Evolutionary conservation across 2,888 invertebrate species (phyloP), one percentile per base, ranked within the genome.

Genomic region (Suillia variegata): DNA sequence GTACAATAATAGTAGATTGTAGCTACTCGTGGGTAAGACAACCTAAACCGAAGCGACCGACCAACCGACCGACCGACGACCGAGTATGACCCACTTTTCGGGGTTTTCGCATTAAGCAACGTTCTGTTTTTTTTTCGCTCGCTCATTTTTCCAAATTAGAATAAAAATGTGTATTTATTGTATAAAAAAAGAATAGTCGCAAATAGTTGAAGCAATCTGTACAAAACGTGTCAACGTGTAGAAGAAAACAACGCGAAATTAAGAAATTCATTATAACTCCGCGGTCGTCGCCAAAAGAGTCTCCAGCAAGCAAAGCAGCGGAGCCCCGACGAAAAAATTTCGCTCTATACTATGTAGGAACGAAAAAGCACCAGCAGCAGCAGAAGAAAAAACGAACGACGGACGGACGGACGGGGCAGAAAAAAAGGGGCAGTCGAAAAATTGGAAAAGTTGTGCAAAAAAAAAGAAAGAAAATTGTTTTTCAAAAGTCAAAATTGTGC

Each of bases 51-150:
- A 78, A 74, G 69, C 74, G 71, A 77, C n/a, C n/a, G n/a, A n/a
- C n/a, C n/a, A n/a, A n/a, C n/a, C n/a, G n/a, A n/a, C n/a, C n/a
- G n/a, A n/a, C n/a, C n/a, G n/a, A 74, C 79, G 79, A 78, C 74
- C 76, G 78, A 79, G 61, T 74, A 76, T 78, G 77, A 78, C 78
- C 79, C 78, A 78, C 70, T 77, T 78, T 77, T 77, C 71, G 76
- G 76, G 69, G 62, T 78, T 78, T 79, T 78, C 79, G 77, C 78
- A 79, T 70, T 73, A 70, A 71, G 67, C 69, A 69, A 72, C 77
- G 70, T 73, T 73, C n/a, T n/a, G n/a, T n/a, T n/a, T n/a, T n/a
- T n/a, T n/a, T n/a, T n/a, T n/a, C n/a, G n/a, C n/a, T n/a, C n/a
- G n/a, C n/a, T n/a, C n/a, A n/a, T 70, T 71, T 70, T 72, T 76